These are phyloP conservation scores for Scaptomyza pallida DNA, from an alignment of 1,140 invertebrate genomes.

Conservation along the genomic window DNA sequence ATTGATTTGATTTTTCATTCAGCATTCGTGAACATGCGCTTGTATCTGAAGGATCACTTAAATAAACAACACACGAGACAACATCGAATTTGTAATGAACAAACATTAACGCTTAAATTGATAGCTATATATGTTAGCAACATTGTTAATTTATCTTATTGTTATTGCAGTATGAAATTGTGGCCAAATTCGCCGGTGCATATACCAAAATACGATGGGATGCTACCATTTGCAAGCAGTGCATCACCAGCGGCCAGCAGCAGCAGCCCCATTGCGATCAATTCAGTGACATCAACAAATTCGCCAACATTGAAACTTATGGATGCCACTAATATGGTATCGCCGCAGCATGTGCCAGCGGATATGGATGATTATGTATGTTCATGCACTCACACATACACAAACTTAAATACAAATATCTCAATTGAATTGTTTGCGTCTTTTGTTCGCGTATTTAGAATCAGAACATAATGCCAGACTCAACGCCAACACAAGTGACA, in stretches of 20 bases:
- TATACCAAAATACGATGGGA: constrained; percentile 83
- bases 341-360: constrained; percentile 70
- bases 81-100: constrained; percentile 54
- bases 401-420: neutral
- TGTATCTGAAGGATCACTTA: constrained; percentile 66
- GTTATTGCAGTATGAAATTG: constrained; percentile 73
- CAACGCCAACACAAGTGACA: constrained; percentile 89
- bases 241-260: constrained; percentile 70
- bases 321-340: constrained; percentile 82
- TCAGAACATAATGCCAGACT: constrained; percentile 85
- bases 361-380: constrained; percentile 80
- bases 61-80: constrained; percentile 9
- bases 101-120: neutral
- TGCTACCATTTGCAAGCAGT: constrained; percentile 72
- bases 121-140: no score
- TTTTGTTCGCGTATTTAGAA: constrained; percentile 33
- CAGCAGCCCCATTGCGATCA: constrained; percentile 82
- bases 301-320: constrained; percentile 81
- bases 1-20: constrained; percentile 8
- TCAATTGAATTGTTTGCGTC: constrained; percentile 4
- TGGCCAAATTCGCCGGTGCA: constrained; percentile 83
- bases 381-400: constrained; percentile 6
- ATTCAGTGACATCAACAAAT: constrained; percentile 83
- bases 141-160: neutral
- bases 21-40: constrained; percentile 77